Percentiles rank a stretch among this genome's conserved stretches.
Evolutionary conservation across 1,140 invertebrate genomes (phyloP).

Genomic region (Diachasma alloeum): DNA sequence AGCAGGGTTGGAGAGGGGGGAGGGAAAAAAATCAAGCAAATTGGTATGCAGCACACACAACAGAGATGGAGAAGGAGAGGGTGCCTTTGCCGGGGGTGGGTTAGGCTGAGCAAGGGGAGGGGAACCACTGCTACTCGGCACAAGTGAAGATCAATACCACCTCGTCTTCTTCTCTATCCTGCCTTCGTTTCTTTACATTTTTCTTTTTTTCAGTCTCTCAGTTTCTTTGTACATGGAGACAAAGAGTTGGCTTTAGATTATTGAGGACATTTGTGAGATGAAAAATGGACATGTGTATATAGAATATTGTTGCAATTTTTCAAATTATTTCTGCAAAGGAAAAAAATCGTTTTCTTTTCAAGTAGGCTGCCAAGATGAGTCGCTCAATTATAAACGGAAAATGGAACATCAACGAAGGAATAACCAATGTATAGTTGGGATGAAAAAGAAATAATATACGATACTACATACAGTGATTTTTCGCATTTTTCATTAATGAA

Average conservation of each 20-base stretch:
- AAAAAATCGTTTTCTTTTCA: too few relatives aligned
- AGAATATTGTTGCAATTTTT: neutral
- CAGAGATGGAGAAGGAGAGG: constrained; percentile 38
- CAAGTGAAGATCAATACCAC: constrained; percentile 7
- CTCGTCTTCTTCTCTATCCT: constrained; percentile 7
- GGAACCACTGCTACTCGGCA: neutral
- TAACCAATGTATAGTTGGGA: too few relatives aligned
- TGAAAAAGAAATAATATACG: too few relatives aligned
- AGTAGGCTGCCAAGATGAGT: too few relatives aligned
- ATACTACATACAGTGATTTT: too few relatives aligned
- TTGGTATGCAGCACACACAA: constrained; percentile 65
- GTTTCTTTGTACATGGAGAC: neutral
- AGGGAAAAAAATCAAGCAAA: constrained; percentile 60
- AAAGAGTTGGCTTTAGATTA: neutral
- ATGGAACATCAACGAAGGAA: too few relatives aligned
- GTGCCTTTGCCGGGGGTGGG: neutral
- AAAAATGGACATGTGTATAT: neutral
- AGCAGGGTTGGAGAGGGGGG: neutral
- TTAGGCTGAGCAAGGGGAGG: neutral
- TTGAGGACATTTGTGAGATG: neutral
- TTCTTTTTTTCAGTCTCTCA: constrained; percentile 12
- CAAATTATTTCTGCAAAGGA: neutral
- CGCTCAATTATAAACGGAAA: too few relatives aligned
- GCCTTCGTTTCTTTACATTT: neutral
- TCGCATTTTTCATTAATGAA: too few relatives aligned